phyloP scores from a whole-genome alignment of 2,797 vertebrate genomes.

The Spondyliosoma cantharus region DNA sequence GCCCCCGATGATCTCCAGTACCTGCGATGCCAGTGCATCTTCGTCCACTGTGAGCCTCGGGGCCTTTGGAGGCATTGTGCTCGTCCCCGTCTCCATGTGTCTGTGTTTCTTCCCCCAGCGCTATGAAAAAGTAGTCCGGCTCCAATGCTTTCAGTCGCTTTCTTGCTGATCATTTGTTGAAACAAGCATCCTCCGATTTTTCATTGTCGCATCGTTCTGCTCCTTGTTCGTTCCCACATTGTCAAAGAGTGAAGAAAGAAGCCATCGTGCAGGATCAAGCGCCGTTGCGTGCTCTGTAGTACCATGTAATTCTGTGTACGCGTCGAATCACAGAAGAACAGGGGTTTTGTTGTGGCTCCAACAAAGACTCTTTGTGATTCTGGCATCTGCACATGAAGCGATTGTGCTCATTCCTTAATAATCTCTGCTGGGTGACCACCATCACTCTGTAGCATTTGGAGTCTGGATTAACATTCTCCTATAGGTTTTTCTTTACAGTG shows the following conservation, averaged over 20 bases:
- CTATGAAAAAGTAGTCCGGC: constrained; percentile 6
- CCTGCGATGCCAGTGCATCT: constrained; percentile 60
- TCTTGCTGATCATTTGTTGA: constrained; percentile 8
- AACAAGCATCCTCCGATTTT: constrained; percentile 26
- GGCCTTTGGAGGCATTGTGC: constrained; percentile 46
- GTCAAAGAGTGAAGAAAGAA: constrained; percentile 74
- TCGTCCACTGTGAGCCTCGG: constrained; percentile 77
- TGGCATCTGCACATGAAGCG: constrained; percentile 81
- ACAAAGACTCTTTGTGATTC: constrained; percentile 90
- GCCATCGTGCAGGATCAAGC: constrained; percentile 74
- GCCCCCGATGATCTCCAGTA: constrained; percentile 71
- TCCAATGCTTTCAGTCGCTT: not conserved
- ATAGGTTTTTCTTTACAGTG: constrained; percentile 65
- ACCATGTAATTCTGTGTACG: constrained; percentile 81
- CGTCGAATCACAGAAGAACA: constrained; percentile 83
- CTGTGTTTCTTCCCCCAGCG: not conserved
- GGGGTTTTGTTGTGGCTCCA: constrained; percentile 86
- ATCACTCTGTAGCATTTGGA: constrained; percentile 76
- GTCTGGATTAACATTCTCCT: constrained; percentile 90
- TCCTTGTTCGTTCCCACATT: constrained; percentile 41
- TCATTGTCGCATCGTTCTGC: constrained; percentile 43
- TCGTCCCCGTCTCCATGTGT: constrained; percentile 76
- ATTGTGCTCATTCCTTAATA: constrained; percentile 90
- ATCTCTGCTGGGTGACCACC: constrained; percentile 88
- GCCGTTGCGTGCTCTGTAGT: constrained; percentile 74